phyloP scores from a whole-genome alignment of 2,113 vertebrate genomes.

The Sorex araneus region DNA sequence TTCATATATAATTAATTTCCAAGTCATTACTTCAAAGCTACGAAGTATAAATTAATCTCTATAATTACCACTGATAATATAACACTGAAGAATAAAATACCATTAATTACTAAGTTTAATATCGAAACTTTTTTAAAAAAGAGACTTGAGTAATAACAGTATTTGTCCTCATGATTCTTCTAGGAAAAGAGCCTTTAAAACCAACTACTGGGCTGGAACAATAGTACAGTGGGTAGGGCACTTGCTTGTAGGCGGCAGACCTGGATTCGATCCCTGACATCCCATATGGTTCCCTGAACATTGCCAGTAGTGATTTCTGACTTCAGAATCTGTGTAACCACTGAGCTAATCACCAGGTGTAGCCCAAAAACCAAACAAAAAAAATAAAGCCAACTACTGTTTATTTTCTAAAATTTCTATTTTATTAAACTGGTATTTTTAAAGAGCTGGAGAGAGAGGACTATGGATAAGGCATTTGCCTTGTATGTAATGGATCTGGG shows the following conservation, averaged over 20 bases:
- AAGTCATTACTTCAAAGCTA: slow-evolving; percentile 69
- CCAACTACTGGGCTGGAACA: not conserved
- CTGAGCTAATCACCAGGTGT: too few species aligned
- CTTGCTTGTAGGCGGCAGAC: too few species aligned
- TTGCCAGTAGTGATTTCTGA: too few species aligned
- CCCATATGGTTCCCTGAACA: too few species aligned
- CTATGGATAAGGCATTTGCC: too few species aligned
- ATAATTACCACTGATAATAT: slow-evolving; percentile 32
- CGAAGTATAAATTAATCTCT: slow-evolving; percentile 57
- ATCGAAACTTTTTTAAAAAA: slow-evolving; percentile 37
- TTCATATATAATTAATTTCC: slow-evolving; percentile 70
- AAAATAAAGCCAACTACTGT: slow-evolving; percentile 23
- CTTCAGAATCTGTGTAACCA: too few species aligned
- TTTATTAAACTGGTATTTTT: slow-evolving; percentile 48
- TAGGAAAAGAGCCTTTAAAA: slow-evolving; percentile 32
- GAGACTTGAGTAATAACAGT: not conserved
- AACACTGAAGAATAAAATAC: slow-evolving; percentile 58
- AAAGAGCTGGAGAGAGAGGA: not conserved
- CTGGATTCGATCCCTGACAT: too few species aligned
- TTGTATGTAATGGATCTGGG: too few species aligned
- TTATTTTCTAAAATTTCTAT: slow-evolving; percentile 61
- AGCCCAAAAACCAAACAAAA: too few species aligned
- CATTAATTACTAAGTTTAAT: slow-evolving; percentile 72
- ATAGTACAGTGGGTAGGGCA: too few species aligned
- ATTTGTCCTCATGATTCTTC: slow-evolving; percentile 53